phyloP scores from a whole-genome alignment of 2,888 invertebrate genomes.

The Brenthis ino region DNA sequence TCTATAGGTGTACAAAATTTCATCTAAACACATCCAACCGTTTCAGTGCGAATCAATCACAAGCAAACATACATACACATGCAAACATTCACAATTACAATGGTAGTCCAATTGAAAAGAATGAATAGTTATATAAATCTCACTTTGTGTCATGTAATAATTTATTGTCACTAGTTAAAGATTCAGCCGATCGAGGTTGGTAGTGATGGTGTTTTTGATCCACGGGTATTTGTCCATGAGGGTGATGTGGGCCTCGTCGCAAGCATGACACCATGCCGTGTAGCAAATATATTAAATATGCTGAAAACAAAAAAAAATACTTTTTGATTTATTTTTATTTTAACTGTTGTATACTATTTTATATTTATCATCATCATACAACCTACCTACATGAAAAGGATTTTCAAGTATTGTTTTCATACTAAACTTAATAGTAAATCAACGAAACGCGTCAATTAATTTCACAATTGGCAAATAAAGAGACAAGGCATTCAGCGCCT shows the following conservation, averaged over 20 bases:
- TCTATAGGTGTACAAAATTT: too few relatives aligned
- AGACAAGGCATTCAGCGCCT: conserved; percentile 46
- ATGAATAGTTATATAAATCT: conserved; percentile 45
- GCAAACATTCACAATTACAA: too few relatives aligned
- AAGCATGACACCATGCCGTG: conserved; percentile 51
- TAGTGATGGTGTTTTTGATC: conserved; percentile 80
- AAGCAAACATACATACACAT: not conserved
- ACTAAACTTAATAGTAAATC: not conserved
- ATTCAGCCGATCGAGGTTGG: conserved; percentile 80
- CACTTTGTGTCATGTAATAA: conserved; percentile 90
- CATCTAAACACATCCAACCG: too few relatives aligned
- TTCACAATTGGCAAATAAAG: conserved; percentile 50
- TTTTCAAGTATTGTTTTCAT: too few relatives aligned
- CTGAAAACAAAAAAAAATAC: conserved; percentile 47
- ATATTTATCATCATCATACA: too few relatives aligned
- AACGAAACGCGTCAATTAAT: conserved; percentile 44
- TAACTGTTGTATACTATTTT: too few relatives aligned
- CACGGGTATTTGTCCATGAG: conserved; percentile 66
- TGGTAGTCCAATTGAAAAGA: too few relatives aligned
- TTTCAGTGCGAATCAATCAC: not conserved
- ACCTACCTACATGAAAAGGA: too few relatives aligned
- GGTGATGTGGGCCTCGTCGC: conserved; percentile 73
- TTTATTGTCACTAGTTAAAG: conserved; percentile 86
- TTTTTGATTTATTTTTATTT: not conserved
- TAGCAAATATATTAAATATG: conserved; percentile 55